A percentile compares a stretch with the other conserved stretches of the same genome.
Evolutionary conservation across 2,113 vertebrate species (phyloP).

Genomic region (Gavia stellata): DNA sequence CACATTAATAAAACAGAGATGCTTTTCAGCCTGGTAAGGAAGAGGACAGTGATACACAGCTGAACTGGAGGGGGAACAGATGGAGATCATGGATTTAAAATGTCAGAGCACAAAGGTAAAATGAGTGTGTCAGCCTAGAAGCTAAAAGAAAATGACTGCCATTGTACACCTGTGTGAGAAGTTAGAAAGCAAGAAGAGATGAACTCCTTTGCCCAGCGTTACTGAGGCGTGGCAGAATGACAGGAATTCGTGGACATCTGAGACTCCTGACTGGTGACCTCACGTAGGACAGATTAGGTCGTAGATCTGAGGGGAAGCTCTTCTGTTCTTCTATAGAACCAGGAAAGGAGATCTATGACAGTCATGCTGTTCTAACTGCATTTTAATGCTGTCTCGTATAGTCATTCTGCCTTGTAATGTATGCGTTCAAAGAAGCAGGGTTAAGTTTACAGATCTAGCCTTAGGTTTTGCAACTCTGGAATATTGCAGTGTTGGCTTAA

Average conservation of each 20-base stretch:
- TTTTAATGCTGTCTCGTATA: background rate
- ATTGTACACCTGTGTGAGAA: background rate
- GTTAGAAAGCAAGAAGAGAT: background rate
- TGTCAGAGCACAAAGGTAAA: slow-evolving; percentile 21
- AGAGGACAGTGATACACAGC: background rate
- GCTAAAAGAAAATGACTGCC: background rate
- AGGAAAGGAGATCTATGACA: background rate
- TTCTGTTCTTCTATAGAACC: background rate
- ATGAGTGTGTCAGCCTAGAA: background rate
- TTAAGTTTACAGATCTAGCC: background rate
- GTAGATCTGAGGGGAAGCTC: background rate
- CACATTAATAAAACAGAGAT: slow-evolving; percentile 21
- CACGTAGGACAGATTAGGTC: background rate
- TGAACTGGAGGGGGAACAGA: slow-evolving; percentile 15
- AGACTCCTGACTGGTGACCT: background rate
- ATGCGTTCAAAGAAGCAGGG: background rate
- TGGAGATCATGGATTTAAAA: slow-evolving; percentile 24
- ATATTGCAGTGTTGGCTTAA: background rate
- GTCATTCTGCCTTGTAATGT: background rate
- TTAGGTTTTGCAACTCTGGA: background rate
- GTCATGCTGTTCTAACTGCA: rapidly evolving
- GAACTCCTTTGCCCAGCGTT: background rate
- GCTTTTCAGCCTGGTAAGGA: background rate
- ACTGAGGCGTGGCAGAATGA: background rate
- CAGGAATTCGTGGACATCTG: background rate